Evolutionary conservation across 1,140 invertebrate genomes (phyloP), one percentile per base, ranked within the genome.

Genomic region (Ruditapes philippinarum): DNA sequence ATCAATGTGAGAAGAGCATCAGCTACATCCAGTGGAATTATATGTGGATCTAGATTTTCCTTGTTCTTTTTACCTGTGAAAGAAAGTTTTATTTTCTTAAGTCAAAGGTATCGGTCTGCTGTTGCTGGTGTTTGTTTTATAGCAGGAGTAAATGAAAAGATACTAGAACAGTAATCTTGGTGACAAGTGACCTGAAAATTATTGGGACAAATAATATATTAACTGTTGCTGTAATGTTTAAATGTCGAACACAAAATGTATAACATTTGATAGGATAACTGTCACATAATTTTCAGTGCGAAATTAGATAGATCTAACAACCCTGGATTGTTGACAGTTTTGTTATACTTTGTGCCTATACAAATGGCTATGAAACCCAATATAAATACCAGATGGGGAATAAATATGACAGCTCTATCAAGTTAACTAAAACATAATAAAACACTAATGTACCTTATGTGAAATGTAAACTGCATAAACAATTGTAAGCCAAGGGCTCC

Each of bases 401-500:
- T 11, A 49, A 19, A 7, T 49, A 11, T 19, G 9, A 49, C 45
- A 49, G 7, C 19, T 49, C n/a, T 11, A 49, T 49, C 19, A 49
- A n/a, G 45, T 11, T 49, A 7, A 11, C 19, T 49, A 49, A 19
- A 11, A 11, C 9, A 11, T 49, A 49, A 65, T 12, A n/a, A 11
- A 73, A 7, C 31, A 11, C 11, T 36, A 36, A 22, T 73, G 11
- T 33, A 73, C 38, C 38, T 11, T 31, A 14, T 33, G 5, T 9
- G 7, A 12, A 81, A 36, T 28, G 33, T 60, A 40, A 31, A 33
- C 12, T 22, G 49, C 31, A 49, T 81, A 51, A 25, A n/a, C 79
- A 19, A 36, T 81, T 51, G 36, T 81, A 51, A 31, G 57, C 40
- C 28, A 51, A 81, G 7, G 79, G 79, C 25, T 81, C 79, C 79